Base-by-base conservation (phyloP, 2,113 vertebrate genomes). In the Lamprologus tigripictilis region DNA sequence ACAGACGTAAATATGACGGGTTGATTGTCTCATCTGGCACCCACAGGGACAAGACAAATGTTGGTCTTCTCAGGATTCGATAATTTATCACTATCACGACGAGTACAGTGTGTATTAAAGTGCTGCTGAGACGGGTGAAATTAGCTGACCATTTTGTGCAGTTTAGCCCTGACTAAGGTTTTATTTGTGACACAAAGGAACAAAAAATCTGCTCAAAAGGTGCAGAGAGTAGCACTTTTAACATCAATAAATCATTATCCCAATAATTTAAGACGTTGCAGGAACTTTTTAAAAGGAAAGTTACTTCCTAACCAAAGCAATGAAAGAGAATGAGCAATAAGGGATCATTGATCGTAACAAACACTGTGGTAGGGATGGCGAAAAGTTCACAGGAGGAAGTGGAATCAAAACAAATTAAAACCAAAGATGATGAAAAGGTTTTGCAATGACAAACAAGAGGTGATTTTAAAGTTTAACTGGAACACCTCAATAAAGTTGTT, bases 61-160 rank as follows among this genome's bases (percentile, higher is more conserved):
- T 86, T 92, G 66, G 53, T 92, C 85, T 85, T 90, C 71, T 58
- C 71, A 16, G 78, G 51, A 88, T 89, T 80, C 89, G 85, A 92
- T 87, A 85, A 85, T 93, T 91, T 71, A 92, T 94, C 89, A 89
- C 86, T n/a, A 84, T 88, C 85, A 88, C 82, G 84, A 83, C 79
- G 84, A 83, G 85, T 63, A 19, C 26, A 80, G 81, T 66, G 73
- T 80, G 87, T 61, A 63, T 88, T 89, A 71, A 80, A 80, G 47
- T 4, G 78, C 83, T 91, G 89, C 86, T 7, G 88, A 91, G 86
- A 90, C 71, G 42, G 81, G 88, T 21, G 89, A 85, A 92, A 93
- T 91, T 35, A 91, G 88, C 90, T 90, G 90, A 94, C 86, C 86
- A 3, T 76, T 58, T 81, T 53, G 31, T 80, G 63, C 53, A 84